Evolutionary conservation across 2,888 invertebrate genomes (phyloP).

Genomic region (Meghimatium bilineatum): DNA sequence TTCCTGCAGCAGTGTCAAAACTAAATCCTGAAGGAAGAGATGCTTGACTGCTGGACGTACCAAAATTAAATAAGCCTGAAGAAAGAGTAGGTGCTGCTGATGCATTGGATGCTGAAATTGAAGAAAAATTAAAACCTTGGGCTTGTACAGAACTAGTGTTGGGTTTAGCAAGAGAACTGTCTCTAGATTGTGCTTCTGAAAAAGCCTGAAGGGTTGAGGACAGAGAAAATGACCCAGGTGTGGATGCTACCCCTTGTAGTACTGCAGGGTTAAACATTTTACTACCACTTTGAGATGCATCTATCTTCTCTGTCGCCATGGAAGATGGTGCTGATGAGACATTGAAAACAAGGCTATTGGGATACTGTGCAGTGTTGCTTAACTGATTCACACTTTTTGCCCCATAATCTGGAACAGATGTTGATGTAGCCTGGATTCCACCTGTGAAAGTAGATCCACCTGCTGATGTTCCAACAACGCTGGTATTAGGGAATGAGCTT

Average conservation of each 20-base stretch:
- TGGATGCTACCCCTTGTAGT: background rate
- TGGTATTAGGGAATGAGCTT: background rate
- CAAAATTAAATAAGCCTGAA: slow-evolving; percentile 31
- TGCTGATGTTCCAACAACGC: too few relatives aligned
- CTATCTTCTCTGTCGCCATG: too few relatives aligned
- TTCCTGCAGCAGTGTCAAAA: slow-evolving; percentile 6
- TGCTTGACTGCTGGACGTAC: background rate
- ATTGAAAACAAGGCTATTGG: background rate
- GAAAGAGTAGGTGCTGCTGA: background rate
- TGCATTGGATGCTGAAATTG: background rate
- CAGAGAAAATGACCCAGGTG: background rate
- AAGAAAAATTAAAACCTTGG: background rate
- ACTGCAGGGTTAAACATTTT: background rate
- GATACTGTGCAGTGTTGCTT: background rate
- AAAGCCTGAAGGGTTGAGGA: slow-evolving; percentile 18
- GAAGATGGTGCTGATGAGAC: background rate
- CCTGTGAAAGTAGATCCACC: background rate
- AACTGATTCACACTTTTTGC: background rate
- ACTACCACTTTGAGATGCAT: background rate
- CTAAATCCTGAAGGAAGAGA: slow-evolving; percentile 27
- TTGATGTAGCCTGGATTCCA: background rate
- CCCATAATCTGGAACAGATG: background rate
- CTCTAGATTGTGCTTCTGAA: background rate
- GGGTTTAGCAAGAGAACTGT: background rate
- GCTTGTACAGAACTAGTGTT: background rate